Percentiles rank a stretch among this genome's conserved stretches.
Evolutionary conservation across 2,797 vertebrate genomes (phyloP).

Genomic region (Diplodus puntazzo): DNA sequence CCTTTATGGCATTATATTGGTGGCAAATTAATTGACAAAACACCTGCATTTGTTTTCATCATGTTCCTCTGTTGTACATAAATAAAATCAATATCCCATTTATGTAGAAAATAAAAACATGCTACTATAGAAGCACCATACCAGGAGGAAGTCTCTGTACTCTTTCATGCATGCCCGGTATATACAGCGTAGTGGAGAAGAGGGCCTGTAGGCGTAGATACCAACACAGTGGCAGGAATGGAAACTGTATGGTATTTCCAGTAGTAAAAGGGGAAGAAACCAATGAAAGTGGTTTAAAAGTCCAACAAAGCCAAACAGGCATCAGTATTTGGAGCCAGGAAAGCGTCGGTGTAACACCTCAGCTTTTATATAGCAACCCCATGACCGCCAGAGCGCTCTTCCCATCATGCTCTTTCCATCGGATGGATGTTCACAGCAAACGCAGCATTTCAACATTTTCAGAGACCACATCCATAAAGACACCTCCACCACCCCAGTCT

Average conservation of each 20-base stretch:
- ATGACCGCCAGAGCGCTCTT: slow-evolving; percentile 64
- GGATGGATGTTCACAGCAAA: slow-evolving; percentile 72
- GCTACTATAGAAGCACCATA: slow-evolving; percentile 10
- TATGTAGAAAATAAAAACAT: slow-evolving; percentile 40
- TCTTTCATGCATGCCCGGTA: slow-evolving; percentile 44
- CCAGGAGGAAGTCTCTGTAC: slow-evolving; percentile 34
- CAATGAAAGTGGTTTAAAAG: slow-evolving; percentile 71
- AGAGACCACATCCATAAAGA: slow-evolving; percentile 71
- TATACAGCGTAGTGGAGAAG: slow-evolving; percentile 39
- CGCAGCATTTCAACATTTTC: slow-evolving; percentile 74
- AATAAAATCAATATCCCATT: slow-evolving; percentile 35
- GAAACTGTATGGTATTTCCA: slow-evolving; percentile 54
- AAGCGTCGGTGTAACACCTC: slow-evolving; percentile 76
- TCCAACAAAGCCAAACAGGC: slow-evolving; percentile 69
- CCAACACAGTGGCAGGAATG: slow-evolving; percentile 44
- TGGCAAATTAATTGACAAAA: slow-evolving; percentile 7
- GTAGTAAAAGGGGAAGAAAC: slow-evolving; percentile 56
- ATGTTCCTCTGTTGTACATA: neutral
- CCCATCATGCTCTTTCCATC: slow-evolving; percentile 66
- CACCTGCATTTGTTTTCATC: slow-evolving; percentile 22
- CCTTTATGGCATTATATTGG: neutral
- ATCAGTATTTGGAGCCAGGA: slow-evolving; percentile 66
- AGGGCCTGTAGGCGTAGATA: slow-evolving; percentile 60
- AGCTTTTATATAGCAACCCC: slow-evolving; percentile 72
- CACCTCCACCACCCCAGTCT: slow-evolving; percentile 41